A percentile compares a stretch with the other conserved stretches of the same genome.
Conservation (phyloP, 2,888 invertebrate genomes). For the Synanthedon vespiformis region DNA sequence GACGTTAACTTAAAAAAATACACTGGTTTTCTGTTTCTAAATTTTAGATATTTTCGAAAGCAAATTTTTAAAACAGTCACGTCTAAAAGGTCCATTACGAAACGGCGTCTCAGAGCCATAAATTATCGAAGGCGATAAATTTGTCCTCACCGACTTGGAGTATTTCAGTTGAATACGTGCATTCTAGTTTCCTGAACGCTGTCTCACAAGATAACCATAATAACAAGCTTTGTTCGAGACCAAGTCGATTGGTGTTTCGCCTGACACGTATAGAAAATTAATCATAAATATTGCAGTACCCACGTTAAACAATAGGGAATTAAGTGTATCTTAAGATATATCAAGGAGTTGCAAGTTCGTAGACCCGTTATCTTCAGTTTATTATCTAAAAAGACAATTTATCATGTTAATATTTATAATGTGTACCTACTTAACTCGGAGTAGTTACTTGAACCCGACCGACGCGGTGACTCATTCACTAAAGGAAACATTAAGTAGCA, state of each 20-base stretch:
- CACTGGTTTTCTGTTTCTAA: no score
- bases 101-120: no score
- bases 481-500: constrained; percentile 3
- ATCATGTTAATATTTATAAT: not conserved
- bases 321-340: not conserved
- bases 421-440: not conserved
- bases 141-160: no score
- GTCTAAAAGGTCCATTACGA: no score
- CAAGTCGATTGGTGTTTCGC: no score
- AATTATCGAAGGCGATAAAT: constrained; percentile 1
- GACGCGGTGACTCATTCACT: constrained; percentile 4
- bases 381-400: constrained; percentile 1
- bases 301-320: not conserved
- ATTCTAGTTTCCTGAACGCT: no score
- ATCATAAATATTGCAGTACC: not conserved
- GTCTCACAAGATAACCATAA: no score
- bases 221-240: no score
- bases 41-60: no score
- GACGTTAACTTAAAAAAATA: no score
- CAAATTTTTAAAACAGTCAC: no score
- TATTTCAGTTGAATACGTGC: no score
- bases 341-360: not conserved
- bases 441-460: constrained; percentile 1
- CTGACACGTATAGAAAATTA: not conserved
- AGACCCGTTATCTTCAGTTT: not conserved